phyloP scores from a whole-genome alignment of 2,113 vertebrate species.

The Myiozetetes cayanensis region DNA sequence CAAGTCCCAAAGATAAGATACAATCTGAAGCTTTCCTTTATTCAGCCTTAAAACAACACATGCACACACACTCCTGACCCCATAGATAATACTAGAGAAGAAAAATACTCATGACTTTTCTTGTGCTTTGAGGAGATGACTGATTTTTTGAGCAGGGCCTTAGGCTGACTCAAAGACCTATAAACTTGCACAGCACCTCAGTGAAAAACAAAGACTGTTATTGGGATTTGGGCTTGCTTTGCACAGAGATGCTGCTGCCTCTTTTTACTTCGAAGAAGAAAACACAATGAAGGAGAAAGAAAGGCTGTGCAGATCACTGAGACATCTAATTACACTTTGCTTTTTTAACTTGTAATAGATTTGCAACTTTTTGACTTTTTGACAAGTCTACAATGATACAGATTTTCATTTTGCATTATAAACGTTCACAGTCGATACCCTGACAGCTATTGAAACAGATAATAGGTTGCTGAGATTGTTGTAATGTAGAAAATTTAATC shows the following conservation, averaged over 20 bases:
- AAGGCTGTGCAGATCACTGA: not conserved
- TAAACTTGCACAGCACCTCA: not conserved
- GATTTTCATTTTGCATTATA: not conserved
- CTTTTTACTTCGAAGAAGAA: not conserved
- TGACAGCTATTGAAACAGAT: not conserved
- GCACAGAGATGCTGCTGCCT: not conserved
- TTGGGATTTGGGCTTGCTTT: not conserved
- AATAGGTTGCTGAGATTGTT: not conserved
- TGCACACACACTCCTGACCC: too few relatives aligned
- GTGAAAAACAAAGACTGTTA: not conserved
- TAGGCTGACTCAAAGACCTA: not conserved
- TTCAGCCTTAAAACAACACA: not conserved
- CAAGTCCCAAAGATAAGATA: not conserved
- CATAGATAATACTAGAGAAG: not conserved
- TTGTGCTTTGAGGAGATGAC: not conserved
- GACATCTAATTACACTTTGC: not conserved
- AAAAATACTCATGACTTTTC: not conserved
- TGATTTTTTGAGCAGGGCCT: not conserved
- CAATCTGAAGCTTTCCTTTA: not conserved
- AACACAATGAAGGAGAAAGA: not conserved
- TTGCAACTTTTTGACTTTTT: conserved; percentile 2
- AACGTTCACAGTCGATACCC: not conserved
- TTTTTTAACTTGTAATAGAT: not conserved
- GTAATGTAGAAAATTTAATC: not conserved
- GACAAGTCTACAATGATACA: not conserved